Evolutionary conservation across 37 sponge, comb jelly and placozoan species (phyloP), one percentile per base, ranked within the genome.

Genomic region (Aplysina aerophoba): DNA sequence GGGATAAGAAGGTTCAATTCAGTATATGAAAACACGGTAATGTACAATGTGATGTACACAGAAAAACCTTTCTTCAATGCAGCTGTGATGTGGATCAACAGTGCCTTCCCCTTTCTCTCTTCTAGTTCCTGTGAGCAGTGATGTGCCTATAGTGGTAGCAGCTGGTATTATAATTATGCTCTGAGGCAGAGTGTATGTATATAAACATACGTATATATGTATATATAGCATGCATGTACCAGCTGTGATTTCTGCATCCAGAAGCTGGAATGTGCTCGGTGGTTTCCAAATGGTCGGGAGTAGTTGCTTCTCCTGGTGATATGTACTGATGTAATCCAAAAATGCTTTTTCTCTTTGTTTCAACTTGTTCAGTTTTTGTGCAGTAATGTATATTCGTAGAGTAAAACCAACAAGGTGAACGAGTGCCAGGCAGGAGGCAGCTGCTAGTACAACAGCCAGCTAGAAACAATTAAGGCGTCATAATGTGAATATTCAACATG

Each of bases 401-500:
- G 6, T 69, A 35, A 34, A 35, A 17, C 13, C 34, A 34, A 11
- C 1, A 27, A 69, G 34, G 33, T 69, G 71, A 35, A 69, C 13
- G 35, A 69, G 71, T 69, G 35, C 71, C 28, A 69, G 71, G 6
- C 12, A 16, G 19, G 71, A 69, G 28, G 33, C 4, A 17, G 71
- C 28, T 5, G 71, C 71, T 30, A 69, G 71, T 69, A 69, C 34
- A 30, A 69, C 71, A 69, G 33, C 34, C 34, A 69, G 71, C 71
- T 69, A 4, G 27, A 16, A 17, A 17, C 17, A 4, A 35, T 69
- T 27, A 31, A 69, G 34, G 71, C 28, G 34, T 31, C 71, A 69
- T n/a, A n/a, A n/a, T n/a, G n/a, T n/a, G n/a, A n/a, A n/a, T n/a
- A 69, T 31, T 31, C 71, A 3, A 11, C 50, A 44, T 44, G 3